phyloP scores from a whole-genome alignment of 2,797 vertebrate genomes.

The Sebastes kiyomatsui region DNA sequence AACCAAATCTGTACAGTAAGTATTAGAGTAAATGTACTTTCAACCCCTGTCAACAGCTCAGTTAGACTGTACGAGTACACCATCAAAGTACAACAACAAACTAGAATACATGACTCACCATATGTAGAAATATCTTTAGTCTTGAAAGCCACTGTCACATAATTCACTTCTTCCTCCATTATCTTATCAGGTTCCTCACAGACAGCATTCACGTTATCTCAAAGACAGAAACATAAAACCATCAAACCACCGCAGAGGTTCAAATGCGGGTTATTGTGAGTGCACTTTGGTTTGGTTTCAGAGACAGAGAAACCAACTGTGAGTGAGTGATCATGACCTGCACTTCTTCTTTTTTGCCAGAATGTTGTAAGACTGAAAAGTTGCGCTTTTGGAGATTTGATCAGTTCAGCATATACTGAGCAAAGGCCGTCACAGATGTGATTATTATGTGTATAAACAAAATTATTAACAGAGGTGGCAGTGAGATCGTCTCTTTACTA shows the following conservation, averaged over 20 bases:
- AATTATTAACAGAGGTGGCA: neutral
- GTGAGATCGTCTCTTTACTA: neutral
- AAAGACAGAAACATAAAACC: neutral
- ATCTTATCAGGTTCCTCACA: neutral
- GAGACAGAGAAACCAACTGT: fast-evolving
- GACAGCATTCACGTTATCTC: neutral
- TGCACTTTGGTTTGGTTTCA: neutral
- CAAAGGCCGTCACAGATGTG: neutral
- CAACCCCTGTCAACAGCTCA: neutral
- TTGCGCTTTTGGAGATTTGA: neutral
- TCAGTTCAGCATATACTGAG: neutral
- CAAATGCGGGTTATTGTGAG: fast-evolving
- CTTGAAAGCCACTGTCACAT: constrained; percentile 53
- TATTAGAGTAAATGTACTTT: neutral
- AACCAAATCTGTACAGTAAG: neutral
- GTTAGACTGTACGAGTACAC: neutral
- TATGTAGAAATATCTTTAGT: neutral
- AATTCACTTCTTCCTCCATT: constrained; percentile 67
- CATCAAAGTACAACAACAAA: neutral
- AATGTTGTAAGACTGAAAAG: neutral
- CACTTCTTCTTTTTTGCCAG: constrained; percentile 25
- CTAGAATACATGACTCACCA: constrained; percentile 24
- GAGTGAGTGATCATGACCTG: fast-evolving
- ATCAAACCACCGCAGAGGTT: neutral
- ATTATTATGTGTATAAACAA: too few species aligned